A percentile compares a stretch with the other conserved stretches of the same genome.
Evolutionary conservation across 2,888 invertebrate genomes (phyloP).

Genomic region (Acanthosoma haemorrhoidale): DNA sequence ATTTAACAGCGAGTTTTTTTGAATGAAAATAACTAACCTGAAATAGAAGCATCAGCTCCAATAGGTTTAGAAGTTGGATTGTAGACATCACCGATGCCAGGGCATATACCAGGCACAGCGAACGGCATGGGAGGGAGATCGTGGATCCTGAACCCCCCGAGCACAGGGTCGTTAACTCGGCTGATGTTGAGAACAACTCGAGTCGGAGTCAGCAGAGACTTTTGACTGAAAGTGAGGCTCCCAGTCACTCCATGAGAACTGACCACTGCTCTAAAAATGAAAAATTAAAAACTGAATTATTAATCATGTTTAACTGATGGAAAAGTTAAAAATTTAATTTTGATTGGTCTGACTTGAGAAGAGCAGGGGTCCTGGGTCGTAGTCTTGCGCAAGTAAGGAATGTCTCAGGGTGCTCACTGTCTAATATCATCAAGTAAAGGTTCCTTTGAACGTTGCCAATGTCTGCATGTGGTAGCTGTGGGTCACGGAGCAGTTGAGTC

Average conservation of each 20-base stretch:
- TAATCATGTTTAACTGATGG: not conserved
- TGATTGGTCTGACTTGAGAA: slow-evolving; percentile 69
- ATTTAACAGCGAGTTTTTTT: too few species aligned
- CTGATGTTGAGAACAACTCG: slow-evolving; percentile 63
- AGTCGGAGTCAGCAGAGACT: slow-evolving; percentile 78
- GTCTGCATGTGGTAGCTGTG: slow-evolving; percentile 65
- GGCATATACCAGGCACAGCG: slow-evolving; percentile 54
- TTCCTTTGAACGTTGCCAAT: slow-evolving; percentile 68
- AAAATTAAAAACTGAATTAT: not conserved
- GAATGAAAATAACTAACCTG: slow-evolving; percentile 40
- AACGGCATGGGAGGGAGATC: slow-evolving; percentile 60
- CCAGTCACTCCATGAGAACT: slow-evolving; percentile 77
- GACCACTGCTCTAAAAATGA: slow-evolving; percentile 56
- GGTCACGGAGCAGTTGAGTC: slow-evolving; percentile 63
- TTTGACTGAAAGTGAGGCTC: slow-evolving; percentile 57
- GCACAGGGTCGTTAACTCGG: slow-evolving; percentile 42
- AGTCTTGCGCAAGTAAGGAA: slow-evolving; percentile 81
- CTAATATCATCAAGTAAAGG: slow-evolving; percentile 75
- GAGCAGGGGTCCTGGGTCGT: slow-evolving; percentile 58
- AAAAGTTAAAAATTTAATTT: too few species aligned
- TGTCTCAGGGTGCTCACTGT: slow-evolving; percentile 66
- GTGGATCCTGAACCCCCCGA: slow-evolving; percentile 65
- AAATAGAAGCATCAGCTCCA: slow-evolving; percentile 39
- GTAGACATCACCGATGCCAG: slow-evolving; percentile 66
- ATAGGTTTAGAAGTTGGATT: slow-evolving; percentile 59